A percentile compares a stretch with the other conserved stretches of the same genome.
These are phyloP conservation scores for Drosophila algonquin DNA, from an alignment of 2,888 invertebrate species.

Conservation along the genomic window DNA sequence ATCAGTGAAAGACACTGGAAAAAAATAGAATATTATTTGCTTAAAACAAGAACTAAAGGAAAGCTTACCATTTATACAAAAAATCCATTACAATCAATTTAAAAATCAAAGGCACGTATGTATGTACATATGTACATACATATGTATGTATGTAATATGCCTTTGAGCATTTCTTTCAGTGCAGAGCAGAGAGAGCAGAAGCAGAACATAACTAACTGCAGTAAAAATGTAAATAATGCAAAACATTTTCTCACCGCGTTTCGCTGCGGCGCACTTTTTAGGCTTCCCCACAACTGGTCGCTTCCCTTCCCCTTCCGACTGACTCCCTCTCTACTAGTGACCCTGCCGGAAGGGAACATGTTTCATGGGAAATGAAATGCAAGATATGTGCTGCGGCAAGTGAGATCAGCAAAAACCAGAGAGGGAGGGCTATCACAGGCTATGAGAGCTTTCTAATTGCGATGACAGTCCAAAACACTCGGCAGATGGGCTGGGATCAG, in stretches of 20 bases:
- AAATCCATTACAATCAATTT: not conserved
- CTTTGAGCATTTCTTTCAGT: not conserved
- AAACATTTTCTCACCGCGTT: slow-evolving; percentile 79
- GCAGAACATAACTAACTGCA: slow-evolving; percentile 38
- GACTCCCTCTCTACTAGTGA: slow-evolving; percentile 3
- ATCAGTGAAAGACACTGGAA: not conserved
- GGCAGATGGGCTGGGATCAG: slow-evolving; percentile 36
- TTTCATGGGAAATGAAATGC: slow-evolving; percentile 75
- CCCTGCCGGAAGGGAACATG: slow-evolving; percentile 52
- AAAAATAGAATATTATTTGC: too few species aligned
- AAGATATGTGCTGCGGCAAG: slow-evolving; percentile 45
- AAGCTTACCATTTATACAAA: not conserved
- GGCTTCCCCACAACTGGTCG: slow-evolving; percentile 63
- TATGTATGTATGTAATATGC: too few species aligned
- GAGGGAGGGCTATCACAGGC: slow-evolving; percentile 27
- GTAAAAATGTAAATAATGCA: slow-evolving; percentile 73
- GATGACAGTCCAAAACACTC: slow-evolving; percentile 56
- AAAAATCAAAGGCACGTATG: not conserved
- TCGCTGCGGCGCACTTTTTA: slow-evolving; percentile 72
- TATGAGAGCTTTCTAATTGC: slow-evolving; percentile 65
- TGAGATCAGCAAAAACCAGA: slow-evolving; percentile 49
- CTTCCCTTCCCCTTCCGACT: not conserved
- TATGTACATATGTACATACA: too few species aligned
- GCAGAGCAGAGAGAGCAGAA: slow-evolving; percentile 6
- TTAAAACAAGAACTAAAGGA: not conserved